phyloP scores from a whole-genome alignment of 2,888 invertebrate species.

The Melanchra persicariae region DNA sequence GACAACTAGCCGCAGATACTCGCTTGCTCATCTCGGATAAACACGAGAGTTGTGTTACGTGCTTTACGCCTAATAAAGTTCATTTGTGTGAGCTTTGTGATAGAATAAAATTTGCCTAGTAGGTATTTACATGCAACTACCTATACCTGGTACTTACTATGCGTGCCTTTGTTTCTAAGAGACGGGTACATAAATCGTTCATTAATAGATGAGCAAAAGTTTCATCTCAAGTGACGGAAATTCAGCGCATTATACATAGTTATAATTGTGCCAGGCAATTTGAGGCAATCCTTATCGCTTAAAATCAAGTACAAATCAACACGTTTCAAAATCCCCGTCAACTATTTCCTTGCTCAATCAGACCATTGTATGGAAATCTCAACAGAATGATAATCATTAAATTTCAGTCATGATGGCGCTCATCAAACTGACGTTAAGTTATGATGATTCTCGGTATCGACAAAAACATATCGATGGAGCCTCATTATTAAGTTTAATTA shows the following conservation, averaged over 20 bases:
- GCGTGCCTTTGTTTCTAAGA: constrained; percentile 4
- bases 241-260: not conserved
- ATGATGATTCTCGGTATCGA: constrained; percentile 84
- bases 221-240: not conserved
- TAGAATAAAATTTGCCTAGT: constrained; percentile 4
- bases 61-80: constrained; percentile 21
- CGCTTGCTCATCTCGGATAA: constrained; percentile 56
- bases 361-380: constrained; percentile 72
- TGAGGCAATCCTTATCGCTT: not conserved
- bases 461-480: constrained; percentile 83
- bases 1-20: constrained; percentile 57
- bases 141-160: not conserved
- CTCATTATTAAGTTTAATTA: constrained; percentile 90
- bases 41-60: constrained; percentile 58
- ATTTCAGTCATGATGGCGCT: constrained; percentile 73
- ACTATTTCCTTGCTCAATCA: constrained; percentile 62
- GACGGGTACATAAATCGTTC: not conserved
- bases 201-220: not conserved
- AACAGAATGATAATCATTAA: constrained; percentile 71
- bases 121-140: not conserved
- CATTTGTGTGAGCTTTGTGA: constrained; percentile 33
- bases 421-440: constrained; percentile 85
- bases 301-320: constrained; percentile 24
- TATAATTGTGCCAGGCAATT: not conserved
- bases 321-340: constrained; percentile 26